Evolutionary conservation across 2,797 vertebrate species (phyloP), one percentile per base, ranked within the genome.

Genomic region (Tenualosa thibaudeaui): DNA sequence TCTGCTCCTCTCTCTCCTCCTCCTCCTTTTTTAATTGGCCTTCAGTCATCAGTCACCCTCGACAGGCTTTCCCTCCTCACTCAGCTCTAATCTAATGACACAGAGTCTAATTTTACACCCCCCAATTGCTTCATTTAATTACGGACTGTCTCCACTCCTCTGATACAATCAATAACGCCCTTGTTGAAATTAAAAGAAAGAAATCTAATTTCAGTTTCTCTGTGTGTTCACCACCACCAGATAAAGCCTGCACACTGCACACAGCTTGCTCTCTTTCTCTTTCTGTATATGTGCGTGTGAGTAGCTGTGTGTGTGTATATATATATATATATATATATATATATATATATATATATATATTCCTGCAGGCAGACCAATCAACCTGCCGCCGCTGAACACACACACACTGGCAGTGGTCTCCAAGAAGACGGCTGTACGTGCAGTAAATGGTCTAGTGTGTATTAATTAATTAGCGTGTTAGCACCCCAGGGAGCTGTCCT

Each of bases 41-140:
- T 91, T 92, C 90, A 88, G 89, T 92, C 91, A 92, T 94, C 87
- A 92, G 88, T 94, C 93, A 90, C 93, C 90, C 89, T 65, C 86
- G 43, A 65, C 89, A 84, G 31, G 90, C 91, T 89, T 85, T 88
- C 92, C 92, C 89, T 90, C 88, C 89, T 89, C 90, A 88, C 90
- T 88, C 89, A 91, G 86, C 91, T 93, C 91, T 88, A 89, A 88
- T 93, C 93, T 94, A 95, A 95, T 94, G 94, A 94, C 94, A 93
- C 88, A 89, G 91, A 95, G 92, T 92, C 95, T 95, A 95, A 95
- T 95, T 96, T 95, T 95, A 95, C 93, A 95, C 94, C 93, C 92
- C 92, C 91, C 92, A 93, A 93, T 95, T 93, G 89, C 94, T 95
- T 93, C 82, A 85, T 95, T 94, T 95, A 95, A 96, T 95, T 95